These are phyloP conservation scores for Charina bottae DNA, from an alignment of 2,113 vertebrate species.

Conservation along the genomic window DNA sequence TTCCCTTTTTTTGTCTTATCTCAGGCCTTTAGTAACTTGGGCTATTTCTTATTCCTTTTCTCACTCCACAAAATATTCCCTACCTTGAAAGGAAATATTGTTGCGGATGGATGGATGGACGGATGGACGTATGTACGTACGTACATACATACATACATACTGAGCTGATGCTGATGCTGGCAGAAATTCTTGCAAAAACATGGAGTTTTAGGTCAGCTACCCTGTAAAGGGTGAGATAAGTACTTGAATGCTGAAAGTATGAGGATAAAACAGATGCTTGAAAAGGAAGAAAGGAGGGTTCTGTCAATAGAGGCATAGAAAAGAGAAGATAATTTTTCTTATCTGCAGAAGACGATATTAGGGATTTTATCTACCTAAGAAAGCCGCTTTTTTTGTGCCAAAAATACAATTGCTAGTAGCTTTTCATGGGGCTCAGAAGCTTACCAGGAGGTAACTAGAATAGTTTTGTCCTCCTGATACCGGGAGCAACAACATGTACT, in stretches of 20 bases:
- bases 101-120: background rate
- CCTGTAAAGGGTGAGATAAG: background rate
- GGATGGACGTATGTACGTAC: background rate
- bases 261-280: background rate
- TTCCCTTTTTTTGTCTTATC: background rate
- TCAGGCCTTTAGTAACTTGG: background rate
- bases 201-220: background rate
- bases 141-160: background rate
- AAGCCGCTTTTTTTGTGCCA: constrained; percentile 38
- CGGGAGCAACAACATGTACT: constrained; percentile 58
- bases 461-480: constrained; percentile 56
- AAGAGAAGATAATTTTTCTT: background rate
- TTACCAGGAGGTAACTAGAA: constrained; percentile 44
- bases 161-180: background rate
- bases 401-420: constrained; percentile 58
- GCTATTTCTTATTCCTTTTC: background rate
- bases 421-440: constrained; percentile 34
- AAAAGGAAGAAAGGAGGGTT: background rate
- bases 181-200: background rate
- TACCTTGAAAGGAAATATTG: background rate
- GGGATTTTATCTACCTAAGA: background rate
- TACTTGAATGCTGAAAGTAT: background rate
- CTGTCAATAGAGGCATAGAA: background rate
- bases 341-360: constrained; percentile 3
- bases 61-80: background rate